phyloP scores from a whole-genome alignment of 2,888 invertebrate species.

The Hofmannophila pseudospretella region DNA sequence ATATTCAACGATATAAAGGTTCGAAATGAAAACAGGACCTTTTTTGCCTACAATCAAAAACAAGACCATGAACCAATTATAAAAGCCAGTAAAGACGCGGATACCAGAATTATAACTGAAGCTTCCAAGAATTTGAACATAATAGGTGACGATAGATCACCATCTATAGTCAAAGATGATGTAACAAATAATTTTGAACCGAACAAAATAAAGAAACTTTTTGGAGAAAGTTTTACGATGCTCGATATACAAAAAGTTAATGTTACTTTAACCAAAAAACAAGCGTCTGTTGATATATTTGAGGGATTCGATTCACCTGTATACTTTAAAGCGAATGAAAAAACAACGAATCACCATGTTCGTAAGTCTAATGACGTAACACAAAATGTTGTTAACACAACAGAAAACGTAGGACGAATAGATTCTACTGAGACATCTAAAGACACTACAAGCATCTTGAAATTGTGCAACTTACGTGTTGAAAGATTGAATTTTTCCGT shows the following conservation, averaged over 20 bases:
- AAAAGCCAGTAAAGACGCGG: constrained; percentile 21
- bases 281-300: constrained; percentile 12
- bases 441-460: too few species aligned
- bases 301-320: constrained; percentile 4
- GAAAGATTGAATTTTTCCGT: too few species aligned
- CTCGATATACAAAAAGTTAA: constrained; percentile 30
- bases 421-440: too few species aligned
- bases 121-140: constrained; percentile 9
- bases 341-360: too few species aligned
- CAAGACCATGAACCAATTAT: constrained; percentile 2
- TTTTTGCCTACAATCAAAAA: constrained; percentile 29
- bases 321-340: not conserved
- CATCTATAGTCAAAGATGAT: constrained; percentile 53
- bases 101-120: constrained; percentile 6
- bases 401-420: too few species aligned
- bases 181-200: constrained; percentile 35
- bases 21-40: constrained; percentile 37
- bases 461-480: too few species aligned
- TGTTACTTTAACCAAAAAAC: constrained; percentile 32
- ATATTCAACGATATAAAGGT: constrained; percentile 31
- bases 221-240: constrained; percentile 48
- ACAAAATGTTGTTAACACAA: too few species aligned
- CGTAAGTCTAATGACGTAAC: too few species aligned
- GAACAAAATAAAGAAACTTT: constrained; percentile 45
- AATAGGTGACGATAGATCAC: constrained; percentile 38